These are phyloP conservation scores for Ceratitis capitata DNA, from an alignment of 1,140 invertebrate species.

Conservation along the genomic window DNA sequence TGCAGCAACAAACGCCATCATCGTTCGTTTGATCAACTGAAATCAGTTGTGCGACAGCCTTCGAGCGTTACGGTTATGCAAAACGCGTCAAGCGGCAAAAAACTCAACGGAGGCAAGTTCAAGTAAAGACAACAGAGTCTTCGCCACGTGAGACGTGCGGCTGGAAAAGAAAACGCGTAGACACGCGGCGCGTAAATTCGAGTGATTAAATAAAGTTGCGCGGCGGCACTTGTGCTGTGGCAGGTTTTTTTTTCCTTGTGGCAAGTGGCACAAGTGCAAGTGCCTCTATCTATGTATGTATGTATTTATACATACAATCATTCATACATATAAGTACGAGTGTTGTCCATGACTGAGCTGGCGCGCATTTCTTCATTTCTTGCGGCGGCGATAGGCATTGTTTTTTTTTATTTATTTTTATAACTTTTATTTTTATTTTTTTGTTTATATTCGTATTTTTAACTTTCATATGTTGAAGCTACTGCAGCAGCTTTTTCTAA, in stretches of 20 bases:
- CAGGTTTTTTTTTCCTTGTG: neutral
- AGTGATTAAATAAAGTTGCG: neutral
- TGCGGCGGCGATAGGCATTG: neutral
- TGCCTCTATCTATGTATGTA: no score
- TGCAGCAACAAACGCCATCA: slow-evolving; percentile 9
- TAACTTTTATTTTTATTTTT: neutral
- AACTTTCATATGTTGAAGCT: neutral
- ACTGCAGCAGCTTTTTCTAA: neutral
- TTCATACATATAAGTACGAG: neutral
- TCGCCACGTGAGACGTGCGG: neutral
- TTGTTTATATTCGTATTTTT: neutral
- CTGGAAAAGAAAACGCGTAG: neutral
- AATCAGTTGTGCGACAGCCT: slow-evolving; percentile 34
- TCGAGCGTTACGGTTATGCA: slow-evolving; percentile 20
- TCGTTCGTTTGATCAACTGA: neutral
- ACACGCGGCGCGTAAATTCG: neutral
- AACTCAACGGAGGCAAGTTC: no score
- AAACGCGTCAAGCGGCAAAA: neutral
- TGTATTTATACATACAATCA: no score
- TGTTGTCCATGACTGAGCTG: neutral
- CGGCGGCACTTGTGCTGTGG: neutral
- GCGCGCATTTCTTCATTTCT: neutral
- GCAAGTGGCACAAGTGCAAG: neutral
- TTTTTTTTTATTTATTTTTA: neutral
- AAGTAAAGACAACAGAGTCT: neutral